phyloP scores from a whole-genome alignment of 2,797 vertebrate genomes.

The Tinamus major region DNA sequence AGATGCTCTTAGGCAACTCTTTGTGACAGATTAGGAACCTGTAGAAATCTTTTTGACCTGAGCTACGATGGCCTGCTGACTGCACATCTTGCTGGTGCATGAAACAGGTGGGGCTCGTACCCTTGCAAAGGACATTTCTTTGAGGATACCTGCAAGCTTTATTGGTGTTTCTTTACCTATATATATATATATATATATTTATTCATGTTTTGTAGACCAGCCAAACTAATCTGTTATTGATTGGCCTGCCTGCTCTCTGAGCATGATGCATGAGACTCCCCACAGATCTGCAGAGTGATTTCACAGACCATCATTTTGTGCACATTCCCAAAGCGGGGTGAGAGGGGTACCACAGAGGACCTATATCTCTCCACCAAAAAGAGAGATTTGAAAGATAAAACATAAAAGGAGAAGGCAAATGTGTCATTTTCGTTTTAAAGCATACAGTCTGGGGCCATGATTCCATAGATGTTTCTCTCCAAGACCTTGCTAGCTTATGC shows the following conservation, averaged over 20 bases:
- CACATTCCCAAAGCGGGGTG: rapidly evolving
- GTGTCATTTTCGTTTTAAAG: neutral
- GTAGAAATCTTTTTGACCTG: neutral
- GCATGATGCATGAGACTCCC: no score
- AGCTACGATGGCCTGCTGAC: neutral
- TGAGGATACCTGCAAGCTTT: neutral
- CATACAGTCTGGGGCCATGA: neutral
- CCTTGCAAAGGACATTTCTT: neutral
- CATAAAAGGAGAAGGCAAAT: neutral
- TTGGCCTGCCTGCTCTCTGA: no score
- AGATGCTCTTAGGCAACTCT: neutral
- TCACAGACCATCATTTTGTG: neutral
- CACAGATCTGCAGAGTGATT: no score
- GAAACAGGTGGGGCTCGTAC: neutral
- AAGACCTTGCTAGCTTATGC: neutral
- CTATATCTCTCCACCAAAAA: neutral
- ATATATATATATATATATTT: rapidly evolving
- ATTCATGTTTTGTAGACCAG: neutral
- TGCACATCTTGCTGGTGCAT: neutral
- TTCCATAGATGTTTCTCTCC: neutral
- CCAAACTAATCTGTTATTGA: neutral
- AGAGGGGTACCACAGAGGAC: neutral
- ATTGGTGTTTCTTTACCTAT: neutral
- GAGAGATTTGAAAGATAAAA: neutral
- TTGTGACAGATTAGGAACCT: neutral